These are phyloP conservation scores for Neomorphus geoffroyi DNA, from an alignment of 2,797 vertebrate species.

Conservation along the genomic window DNA sequence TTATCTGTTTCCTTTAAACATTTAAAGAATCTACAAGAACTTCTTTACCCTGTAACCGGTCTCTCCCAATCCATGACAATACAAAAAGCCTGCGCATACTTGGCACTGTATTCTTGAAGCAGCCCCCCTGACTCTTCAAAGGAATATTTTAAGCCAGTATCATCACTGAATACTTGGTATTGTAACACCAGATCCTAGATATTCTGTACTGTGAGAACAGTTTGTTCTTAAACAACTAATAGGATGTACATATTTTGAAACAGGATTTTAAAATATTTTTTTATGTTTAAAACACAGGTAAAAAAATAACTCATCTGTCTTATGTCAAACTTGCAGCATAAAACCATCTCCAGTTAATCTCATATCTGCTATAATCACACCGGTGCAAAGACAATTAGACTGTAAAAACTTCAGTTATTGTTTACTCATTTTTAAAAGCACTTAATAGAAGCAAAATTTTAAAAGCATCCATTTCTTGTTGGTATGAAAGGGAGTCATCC, in stretches of 20 bases:
- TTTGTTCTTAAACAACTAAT: not conserved
- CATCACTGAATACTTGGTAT: not conserved
- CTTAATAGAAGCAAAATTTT: not conserved
- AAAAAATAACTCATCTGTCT: not conserved
- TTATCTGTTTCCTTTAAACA: conserved; percentile 28
- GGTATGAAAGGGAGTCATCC: not conserved
- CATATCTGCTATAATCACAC: not conserved
- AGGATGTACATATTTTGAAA: not conserved
- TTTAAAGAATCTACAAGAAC: not conserved
- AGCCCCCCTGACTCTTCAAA: not conserved
- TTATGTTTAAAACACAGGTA: not conserved
- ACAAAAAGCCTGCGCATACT: not conserved
- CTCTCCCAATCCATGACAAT: not conserved
- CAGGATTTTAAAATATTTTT: no score
- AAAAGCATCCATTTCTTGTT: not conserved
- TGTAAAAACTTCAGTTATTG: not conserved
- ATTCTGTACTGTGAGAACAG: not conserved
- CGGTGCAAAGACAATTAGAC: not conserved
- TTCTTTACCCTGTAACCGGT: not conserved
- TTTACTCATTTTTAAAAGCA: not conserved
- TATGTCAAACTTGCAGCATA: not conserved
- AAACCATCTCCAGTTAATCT: not conserved
- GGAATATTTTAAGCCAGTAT: not conserved
- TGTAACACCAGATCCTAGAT: not conserved
- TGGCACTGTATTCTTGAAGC: not conserved